Conservation (phyloP, 2,888 invertebrate species). For the Blastobasis adustella region DNA sequence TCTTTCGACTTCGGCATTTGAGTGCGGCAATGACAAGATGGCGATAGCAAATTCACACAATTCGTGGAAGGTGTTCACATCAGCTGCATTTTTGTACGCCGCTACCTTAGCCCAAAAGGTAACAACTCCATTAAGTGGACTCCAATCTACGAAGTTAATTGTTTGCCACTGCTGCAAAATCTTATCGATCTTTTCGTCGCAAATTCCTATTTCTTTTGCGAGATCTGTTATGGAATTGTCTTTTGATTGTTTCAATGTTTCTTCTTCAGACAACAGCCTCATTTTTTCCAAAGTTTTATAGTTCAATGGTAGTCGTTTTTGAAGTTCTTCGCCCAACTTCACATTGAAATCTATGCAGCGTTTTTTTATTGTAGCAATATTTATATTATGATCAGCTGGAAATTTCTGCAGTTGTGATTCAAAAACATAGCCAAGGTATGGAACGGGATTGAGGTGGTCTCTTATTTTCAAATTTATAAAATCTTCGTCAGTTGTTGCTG, state of each 20-base stretch:
- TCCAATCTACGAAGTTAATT: slow-evolving; percentile 12
- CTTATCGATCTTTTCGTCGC: slow-evolving; percentile 6
- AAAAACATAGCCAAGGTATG: slow-evolving; percentile 14
- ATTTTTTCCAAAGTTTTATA: slow-evolving; percentile 2
- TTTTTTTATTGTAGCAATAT: slow-evolving; percentile 10
- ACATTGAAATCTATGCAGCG: slow-evolving; percentile 12
- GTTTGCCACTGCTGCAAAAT: slow-evolving; percentile 12
- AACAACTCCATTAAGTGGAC: slow-evolving; percentile 7
- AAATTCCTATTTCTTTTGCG: slow-evolving; percentile 11
- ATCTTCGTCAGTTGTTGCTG: slow-evolving; percentile 9
- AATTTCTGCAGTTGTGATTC: slow-evolving; percentile 12
- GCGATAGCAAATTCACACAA: slow-evolving; percentile 2
- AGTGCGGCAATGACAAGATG: not conserved
- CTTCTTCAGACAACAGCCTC: slow-evolving; percentile 10
- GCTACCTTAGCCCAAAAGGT: slow-evolving; percentile 13
- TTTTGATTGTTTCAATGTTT: slow-evolving; percentile 13
- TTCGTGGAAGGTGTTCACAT: not conserved
- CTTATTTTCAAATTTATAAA: slow-evolving; percentile 13
- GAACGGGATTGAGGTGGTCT: slow-evolving; percentile 12
- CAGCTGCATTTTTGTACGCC: slow-evolving; percentile 11
- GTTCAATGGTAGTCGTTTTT: slow-evolving; percentile 12
- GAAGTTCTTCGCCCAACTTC: slow-evolving; percentile 10
- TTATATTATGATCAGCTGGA: slow-evolving; percentile 7
- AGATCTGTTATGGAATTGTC: slow-evolving; percentile 10
- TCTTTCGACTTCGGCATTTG: slow-evolving; percentile 4